These are phyloP conservation scores for Lithophane leautieri DNA, from an alignment of 2,888 invertebrate species.

Conservation along the genomic window DNA sequence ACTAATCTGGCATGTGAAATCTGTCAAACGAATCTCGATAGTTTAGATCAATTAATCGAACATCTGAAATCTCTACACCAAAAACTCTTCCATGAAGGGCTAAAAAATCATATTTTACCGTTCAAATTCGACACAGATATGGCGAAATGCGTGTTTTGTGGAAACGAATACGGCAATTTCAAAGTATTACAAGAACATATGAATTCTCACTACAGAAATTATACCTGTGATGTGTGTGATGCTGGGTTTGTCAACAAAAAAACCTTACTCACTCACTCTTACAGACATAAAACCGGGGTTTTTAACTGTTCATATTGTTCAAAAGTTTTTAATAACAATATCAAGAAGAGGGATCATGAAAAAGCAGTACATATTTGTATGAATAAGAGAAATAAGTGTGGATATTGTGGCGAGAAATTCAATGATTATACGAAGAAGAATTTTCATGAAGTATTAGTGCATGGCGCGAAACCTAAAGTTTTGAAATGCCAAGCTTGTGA, in stretches of 20 bases:
- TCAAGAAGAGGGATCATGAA: conserved; percentile 75
- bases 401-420: conserved; percentile 80
- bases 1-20: conserved; percentile 73
- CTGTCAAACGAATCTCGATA: conserved; percentile 65
- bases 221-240: conserved; percentile 87
- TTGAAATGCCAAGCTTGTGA: conserved; percentile 86
- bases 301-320: conserved; percentile 72
- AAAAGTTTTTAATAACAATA: conserved; percentile 74
- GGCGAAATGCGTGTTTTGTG: conserved; percentile 70
- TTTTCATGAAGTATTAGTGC: conserved; percentile 78
- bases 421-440: conserved; percentile 82
- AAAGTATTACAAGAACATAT: conserved; percentile 78
- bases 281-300: conserved; percentile 78
- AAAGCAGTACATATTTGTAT: conserved; percentile 71
- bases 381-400: conserved; percentile 76
- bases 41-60: conserved; percentile 66
- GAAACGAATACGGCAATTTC: conserved; percentile 71
- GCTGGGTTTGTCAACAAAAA: conserved; percentile 83
- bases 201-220: conserved; percentile 82
- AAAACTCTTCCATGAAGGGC: conserved; percentile 65
- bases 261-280: conserved; percentile 69
- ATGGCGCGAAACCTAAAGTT: conserved; percentile 81
- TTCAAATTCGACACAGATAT: conserved; percentile 70
- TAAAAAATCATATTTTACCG: conserved; percentile 75
- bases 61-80: conserved; percentile 71